Evolutionary conservation across 2,888 invertebrate genomes (phyloP).

Genomic region (Sympetrum striolatum): DNA sequence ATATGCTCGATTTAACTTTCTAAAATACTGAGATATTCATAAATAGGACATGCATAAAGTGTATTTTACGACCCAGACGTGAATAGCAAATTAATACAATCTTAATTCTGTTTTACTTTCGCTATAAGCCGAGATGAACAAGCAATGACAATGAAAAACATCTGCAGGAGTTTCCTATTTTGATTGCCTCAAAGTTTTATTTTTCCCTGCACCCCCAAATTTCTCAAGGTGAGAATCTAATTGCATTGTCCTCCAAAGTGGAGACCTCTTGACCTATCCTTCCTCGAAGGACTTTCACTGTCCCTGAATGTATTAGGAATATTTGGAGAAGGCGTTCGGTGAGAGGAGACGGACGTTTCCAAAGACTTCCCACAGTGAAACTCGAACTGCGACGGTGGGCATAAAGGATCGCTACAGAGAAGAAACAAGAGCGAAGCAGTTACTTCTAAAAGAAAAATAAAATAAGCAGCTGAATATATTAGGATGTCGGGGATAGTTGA

Average conservation of each 20-base stretch:
- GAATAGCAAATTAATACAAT: too few relatives aligned
- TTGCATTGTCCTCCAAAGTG: background rate
- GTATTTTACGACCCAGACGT: too few relatives aligned
- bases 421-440: background rate
- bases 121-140: too few relatives aligned
- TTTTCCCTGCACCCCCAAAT: background rate
- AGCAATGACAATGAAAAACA: too few relatives aligned
- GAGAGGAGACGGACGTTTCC: background rate
- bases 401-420: background rate
- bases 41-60: too few relatives aligned
- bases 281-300: background rate
- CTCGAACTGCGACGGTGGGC: background rate
- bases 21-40: too few relatives aligned
- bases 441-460: background rate
- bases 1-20: too few relatives aligned
- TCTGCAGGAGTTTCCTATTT: too few relatives aligned
- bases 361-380: background rate
- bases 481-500: too few relatives aligned
- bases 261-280: background rate
- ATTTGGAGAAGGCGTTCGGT: background rate
- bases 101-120: too few relatives aligned
- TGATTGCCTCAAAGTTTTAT: background rate
- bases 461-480: background rate
- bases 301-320: background rate
- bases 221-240: background rate